Conservation (phyloP, 1,140 invertebrate species). For the Ylistrum balloti region DNA sequence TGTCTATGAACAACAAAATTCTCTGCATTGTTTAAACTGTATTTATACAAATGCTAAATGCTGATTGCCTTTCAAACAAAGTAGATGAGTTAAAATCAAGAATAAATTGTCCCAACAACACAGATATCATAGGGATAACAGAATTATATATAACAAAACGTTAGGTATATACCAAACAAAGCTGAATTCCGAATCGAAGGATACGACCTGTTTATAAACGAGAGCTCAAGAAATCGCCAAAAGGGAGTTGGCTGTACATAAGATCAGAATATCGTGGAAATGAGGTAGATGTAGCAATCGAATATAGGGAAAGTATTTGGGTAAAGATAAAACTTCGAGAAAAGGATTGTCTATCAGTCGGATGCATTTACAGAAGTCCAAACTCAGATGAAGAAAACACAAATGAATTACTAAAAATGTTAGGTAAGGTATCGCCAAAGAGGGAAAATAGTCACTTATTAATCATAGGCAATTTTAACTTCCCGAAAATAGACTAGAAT, state of each 20-base stretch:
- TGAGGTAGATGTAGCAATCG: not conserved
- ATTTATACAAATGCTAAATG: not conserved
- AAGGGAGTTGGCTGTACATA: not conserved
- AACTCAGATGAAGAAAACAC: too few species aligned
- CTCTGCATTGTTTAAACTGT: not conserved
- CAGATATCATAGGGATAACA: too few species aligned
- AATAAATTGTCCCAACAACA: not conserved
- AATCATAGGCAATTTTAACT: constrained; percentile 45
- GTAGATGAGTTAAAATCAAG: not conserved
- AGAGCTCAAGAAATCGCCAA: not conserved
- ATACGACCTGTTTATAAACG: not conserved
- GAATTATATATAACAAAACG: not conserved
- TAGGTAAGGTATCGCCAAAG: not conserved
- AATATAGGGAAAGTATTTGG: not conserved
- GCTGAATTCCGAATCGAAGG: not conserved
- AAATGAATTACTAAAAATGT: not conserved
- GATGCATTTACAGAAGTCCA: not conserved
- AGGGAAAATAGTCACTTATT: constrained; percentile 40
- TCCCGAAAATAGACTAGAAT: not conserved
- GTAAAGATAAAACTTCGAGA: not conserved
- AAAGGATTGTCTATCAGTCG: not conserved
- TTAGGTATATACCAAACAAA: not conserved
- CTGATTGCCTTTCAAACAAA: not conserved
- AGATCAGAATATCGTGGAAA: not conserved
- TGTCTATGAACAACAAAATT: not conserved